Evolutionary conservation across 2,888 invertebrate genomes (phyloP), one percentile per base, ranked within the genome.

Genomic region (Microctonus brassicae): DNA sequence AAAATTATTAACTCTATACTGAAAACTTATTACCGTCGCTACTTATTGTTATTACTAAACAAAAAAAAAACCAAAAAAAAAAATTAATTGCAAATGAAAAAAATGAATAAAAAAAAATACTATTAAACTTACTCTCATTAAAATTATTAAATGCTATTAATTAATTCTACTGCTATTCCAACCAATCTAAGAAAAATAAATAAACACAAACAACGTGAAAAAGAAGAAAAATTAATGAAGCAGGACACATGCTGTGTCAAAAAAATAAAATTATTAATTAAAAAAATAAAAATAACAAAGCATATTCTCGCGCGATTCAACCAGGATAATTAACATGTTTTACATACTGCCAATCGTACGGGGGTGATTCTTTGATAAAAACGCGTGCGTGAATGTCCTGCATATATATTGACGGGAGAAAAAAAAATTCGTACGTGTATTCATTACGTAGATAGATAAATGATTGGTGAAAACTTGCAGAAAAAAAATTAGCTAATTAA

Each of bases 261-360:
- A 52, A 7, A 66, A 66, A 67, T 57, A 24, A 5, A 70, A 73
- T 26, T 72, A 69, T 24, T 60, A 33, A 53, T 58, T 68, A 62
- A 67, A 70, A 68, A 64, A 68, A 60, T 57, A 70, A 68, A 70
- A 63, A 63, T n/a, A 74, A 39, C 57, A 55, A 64, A 63, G 58
- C 17, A 26, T 52, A 66, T 36, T 47, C 53, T 52, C 47, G 39
- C 71, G 63, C 39, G 64, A 72, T 72, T 69, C 65, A 61, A 72
- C 53, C 58, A 70, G 58, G 53, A 76, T 73, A 73, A 66, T 64
- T 66, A 66, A 80, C 62, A 79, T 78, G 64, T 81, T n/a, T 84
- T 80, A 83, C 78, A 85, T 86, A 86, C 86, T 86, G 86, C 86
- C 85, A 86, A 83, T 83, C 80, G 80, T 82, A 80, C 76, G 78